Base-by-base conservation (phyloP, 2,797 vertebrate genomes). In the Acrossocheilus fasciatus region DNA sequence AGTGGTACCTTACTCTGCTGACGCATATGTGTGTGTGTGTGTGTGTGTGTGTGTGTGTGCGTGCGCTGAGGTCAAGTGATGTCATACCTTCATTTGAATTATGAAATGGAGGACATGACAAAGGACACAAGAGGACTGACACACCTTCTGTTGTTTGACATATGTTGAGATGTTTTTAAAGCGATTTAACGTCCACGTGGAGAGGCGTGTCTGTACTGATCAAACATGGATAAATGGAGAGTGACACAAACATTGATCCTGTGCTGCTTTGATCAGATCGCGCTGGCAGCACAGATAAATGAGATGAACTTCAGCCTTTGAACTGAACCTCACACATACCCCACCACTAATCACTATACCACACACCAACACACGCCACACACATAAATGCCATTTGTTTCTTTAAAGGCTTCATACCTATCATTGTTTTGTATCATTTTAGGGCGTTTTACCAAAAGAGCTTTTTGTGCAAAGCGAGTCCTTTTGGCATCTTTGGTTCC, bases 211-310 rank as follows among this genome's bases (percentile, higher is more conserved):
- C 90, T 85, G 87, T 88, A 90, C 90, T 94, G 95, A 95, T 95
- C 94, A 95, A 96, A 95, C 92, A 91, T 89, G 91, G 93, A 93
- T 93, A 94, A 95, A 95, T 92, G 91, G 81, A 91, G 91, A 92
- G 90, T 92, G 95, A 95, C 93, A 95, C 92, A 94, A 94, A 95
- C 93, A 95, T 89, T 93, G 93, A 94, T 95, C 94, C 92, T 92
- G 93, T 93, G 93, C 92, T 91, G 88, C 72, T 90, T 95, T 95
- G 93, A 95, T 95, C 93, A 94, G 91, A 64, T 89, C 89, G 91
- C 91, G 90, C 93, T 91, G 90, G 91, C 89, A 81, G 89, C 91
- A 89, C 89, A 87, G 88, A 88, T 72, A 91, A 90, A 90, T 92
- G 90, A 91, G 87, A 90, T 75, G 84, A 92, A 66, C 92, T 85